These are phyloP conservation scores for Galaxias olidus DNA, from an alignment of 2,797 vertebrate genomes.

Conservation along the genomic window DNA sequence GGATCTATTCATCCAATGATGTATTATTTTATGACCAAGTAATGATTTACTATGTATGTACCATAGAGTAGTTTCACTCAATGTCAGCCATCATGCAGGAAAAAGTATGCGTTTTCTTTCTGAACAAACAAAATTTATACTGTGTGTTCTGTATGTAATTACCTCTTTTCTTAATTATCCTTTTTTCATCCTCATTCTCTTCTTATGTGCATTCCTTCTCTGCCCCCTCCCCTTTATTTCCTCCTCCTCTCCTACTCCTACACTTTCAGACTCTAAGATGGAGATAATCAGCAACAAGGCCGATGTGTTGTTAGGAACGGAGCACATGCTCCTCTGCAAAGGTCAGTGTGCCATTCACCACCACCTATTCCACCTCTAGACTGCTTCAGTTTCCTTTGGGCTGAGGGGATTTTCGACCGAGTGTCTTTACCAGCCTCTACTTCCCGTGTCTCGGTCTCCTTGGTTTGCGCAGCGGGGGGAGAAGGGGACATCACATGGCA, in stretches of 20 bases:
- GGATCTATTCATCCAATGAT: no score
- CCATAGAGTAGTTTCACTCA: not conserved
- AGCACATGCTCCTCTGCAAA: slow-evolving; percentile 70
- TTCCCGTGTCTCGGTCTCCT: not conserved
- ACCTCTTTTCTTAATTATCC: not conserved
- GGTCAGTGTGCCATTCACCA: slow-evolving; percentile 48
- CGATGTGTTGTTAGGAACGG: slow-evolving; percentile 57
- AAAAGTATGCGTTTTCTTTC: not conserved
- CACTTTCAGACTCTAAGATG: slow-evolving; percentile 56
- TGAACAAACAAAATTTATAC: not conserved
- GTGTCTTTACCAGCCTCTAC: not conserved
- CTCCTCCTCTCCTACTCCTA: not conserved
- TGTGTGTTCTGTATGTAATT: not conserved
- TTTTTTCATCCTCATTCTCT: not conserved
- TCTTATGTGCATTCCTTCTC: not conserved
- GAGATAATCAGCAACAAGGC: slow-evolving; percentile 43
- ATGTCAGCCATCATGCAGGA: not conserved
- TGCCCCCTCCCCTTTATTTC: not conserved
- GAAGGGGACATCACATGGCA: slow-evolving; percentile 65
- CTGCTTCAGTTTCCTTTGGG: not conserved
- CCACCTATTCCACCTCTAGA: not conserved
- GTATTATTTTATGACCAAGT: no score
- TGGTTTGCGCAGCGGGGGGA: slow-evolving; percentile 44
- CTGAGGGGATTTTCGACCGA: no score
- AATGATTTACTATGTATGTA: not conserved